Evolutionary conservation across 2,888 invertebrate species (phyloP), one percentile per base, ranked within the genome.

Genomic region (Amphipyra tragopoginis): DNA sequence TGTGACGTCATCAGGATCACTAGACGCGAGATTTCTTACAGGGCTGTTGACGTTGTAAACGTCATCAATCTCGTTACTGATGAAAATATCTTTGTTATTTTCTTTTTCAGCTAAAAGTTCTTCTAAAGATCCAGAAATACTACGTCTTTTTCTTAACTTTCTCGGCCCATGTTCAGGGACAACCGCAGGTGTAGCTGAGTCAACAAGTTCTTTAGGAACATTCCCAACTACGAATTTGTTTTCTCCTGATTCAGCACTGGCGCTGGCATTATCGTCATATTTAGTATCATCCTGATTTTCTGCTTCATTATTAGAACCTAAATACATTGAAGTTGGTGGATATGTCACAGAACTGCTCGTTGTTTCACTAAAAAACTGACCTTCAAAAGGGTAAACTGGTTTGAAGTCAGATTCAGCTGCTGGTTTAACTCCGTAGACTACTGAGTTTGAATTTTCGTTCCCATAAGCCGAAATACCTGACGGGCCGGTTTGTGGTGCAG

Each of bases 131-230:
- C 86, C 88, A 10, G 88, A 86, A 49, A 94, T 87, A 63, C 89
- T 90, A 42, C 93, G 88, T 70, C 71, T 88, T 59, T 83, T 89
- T 54, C 91, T 88, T 13, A 95, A 72, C 60, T 93, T 95, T 78
- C 96, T 90, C 0, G 96, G 96, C 0, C 96, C 96, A 84, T 96
- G 96, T 86, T 96, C 96, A 0, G 96, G 96, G 5, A 96, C 96
- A 5, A 95, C 94, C 5, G 95, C 96, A 0, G 96, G 95, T 1
- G 96, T 96, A 1, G 90, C 95, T 34, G 94, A 90, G 60, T 95
- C 95, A 42, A 87, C 83, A 45, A 95, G 79, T 64, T 96, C 96
- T 82, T 96, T 96, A 0, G 96, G 96, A 0, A 96, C 92, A 77
- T 95, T 96, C 0, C 96, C 96, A 1, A 96, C 96, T 0, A 97